Conservation (phyloP, 2,113 vertebrate species). For the Arothron firmamentum region DNA sequence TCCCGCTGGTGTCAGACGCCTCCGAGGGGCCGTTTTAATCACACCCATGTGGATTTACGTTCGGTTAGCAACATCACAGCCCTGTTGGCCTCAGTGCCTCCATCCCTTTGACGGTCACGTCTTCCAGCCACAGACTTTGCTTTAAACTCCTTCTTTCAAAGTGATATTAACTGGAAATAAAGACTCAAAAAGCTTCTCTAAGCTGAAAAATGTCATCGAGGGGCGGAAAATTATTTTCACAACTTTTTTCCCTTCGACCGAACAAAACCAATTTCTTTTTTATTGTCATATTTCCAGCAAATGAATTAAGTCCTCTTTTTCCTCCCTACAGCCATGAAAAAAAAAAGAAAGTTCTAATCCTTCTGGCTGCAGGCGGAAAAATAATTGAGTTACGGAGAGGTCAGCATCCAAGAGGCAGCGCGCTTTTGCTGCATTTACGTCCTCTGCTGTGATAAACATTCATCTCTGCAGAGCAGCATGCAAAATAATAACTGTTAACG, state of each 20-base stretch:
- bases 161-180: conserved; percentile 48
- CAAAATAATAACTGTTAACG: neutral
- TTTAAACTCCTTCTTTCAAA: conserved; percentile 29
- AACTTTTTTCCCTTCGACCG: conserved; percentile 42
- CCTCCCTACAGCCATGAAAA: conserved; percentile 27
- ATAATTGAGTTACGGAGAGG: conserved; percentile 63
- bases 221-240: conserved; percentile 41
- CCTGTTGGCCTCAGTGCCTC: conserved; percentile 9
- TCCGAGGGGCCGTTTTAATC: neutral
- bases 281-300: conserved; percentile 65
- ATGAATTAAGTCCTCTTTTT: conserved; percentile 51
- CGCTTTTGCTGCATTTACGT: neutral
- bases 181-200: conserved; percentile 35
- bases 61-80: conserved; percentile 1
- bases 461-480: neutral
- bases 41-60: neutral
- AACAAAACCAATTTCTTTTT: conserved; percentile 64
- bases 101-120: conserved; percentile 22
- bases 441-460: neutral
- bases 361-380: conserved; percentile 62
- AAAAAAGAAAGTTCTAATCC: conserved; percentile 59
- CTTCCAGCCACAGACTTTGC: conserved; percentile 4
- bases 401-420: conserved; percentile 23
- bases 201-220: conserved; percentile 38
- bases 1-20: neutral